A percentile compares a stretch with the other conserved stretches of the same genome.
These are phyloP conservation scores for Lacanobia oleracea DNA, from an alignment of 2,888 invertebrate species.

Conservation along the genomic window DNA sequence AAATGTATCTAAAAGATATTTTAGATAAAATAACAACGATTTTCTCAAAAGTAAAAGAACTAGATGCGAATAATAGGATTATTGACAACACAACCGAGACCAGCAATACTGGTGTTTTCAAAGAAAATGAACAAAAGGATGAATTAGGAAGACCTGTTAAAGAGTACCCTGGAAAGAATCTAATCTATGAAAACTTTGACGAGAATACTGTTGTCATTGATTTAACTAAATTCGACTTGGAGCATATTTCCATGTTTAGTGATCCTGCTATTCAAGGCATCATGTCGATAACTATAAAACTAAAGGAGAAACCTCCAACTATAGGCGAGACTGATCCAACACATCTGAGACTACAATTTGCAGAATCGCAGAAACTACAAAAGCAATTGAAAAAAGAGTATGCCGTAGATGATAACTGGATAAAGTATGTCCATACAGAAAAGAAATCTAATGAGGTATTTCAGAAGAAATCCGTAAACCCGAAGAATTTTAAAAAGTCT, in stretches of 20 bases:
- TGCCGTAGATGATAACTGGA: slow-evolving; percentile 60
- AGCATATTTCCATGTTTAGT: slow-evolving; percentile 76
- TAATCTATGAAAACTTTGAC: slow-evolving; percentile 69
- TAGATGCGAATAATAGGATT: slow-evolving; percentile 49
- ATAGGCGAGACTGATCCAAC: slow-evolving; percentile 66
- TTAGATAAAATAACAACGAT: slow-evolving; percentile 80
- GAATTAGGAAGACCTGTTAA: slow-evolving; percentile 66
- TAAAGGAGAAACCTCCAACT: slow-evolving; percentile 74
- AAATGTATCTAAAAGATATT: slow-evolving; percentile 78
- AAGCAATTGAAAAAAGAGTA: slow-evolving; percentile 35
- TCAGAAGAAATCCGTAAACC: slow-evolving; percentile 27
- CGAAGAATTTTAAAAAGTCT: slow-evolving; percentile 2
- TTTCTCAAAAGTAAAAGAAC: slow-evolving; percentile 71
- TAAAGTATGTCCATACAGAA: slow-evolving; percentile 54
- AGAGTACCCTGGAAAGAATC: slow-evolving; percentile 64
- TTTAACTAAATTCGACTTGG: slow-evolving; percentile 79
- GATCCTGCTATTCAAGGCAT: slow-evolving; percentile 70
- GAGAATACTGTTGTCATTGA: slow-evolving; percentile 78
- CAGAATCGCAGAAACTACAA: slow-evolving; percentile 57
- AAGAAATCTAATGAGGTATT: slow-evolving; percentile 64
- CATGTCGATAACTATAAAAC: slow-evolving; percentile 76
- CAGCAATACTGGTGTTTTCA: slow-evolving; percentile 45
- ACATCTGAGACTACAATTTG: slow-evolving; percentile 72
- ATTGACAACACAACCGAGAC: slow-evolving; percentile 48
- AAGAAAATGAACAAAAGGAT: slow-evolving; percentile 62